Base-by-base conservation (phyloP, 2,797 vertebrate genomes). In the Echeneis naucrates region DNA sequence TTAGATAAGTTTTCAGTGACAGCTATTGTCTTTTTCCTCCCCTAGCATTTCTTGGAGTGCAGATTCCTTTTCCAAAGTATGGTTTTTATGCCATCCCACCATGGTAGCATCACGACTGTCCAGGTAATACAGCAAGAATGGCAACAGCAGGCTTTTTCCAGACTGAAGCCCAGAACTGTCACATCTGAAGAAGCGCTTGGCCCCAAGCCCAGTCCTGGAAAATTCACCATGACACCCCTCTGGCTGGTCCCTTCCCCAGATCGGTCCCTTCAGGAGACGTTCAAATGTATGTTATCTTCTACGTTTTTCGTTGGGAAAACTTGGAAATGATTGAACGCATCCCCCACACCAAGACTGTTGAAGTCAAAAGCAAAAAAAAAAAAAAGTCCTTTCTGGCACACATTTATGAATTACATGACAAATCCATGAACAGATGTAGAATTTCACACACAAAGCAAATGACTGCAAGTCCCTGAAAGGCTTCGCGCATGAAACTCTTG, bases 121-220 rank as follows among this genome's bases (percentile, higher is more conserved):
- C 74, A 77, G 83, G 87, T 89, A 81, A 86, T 82, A 65, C 45
- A 24, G 75, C 77, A 50, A 87, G 85, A 91, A 87, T 77, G 82
- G 82, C 86, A 87, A 83, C 84, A 90, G 90, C 86, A 85, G 89
- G 82, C 79, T 86, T 71, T 71, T 86, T 88, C 65, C 87, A 84
- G 83, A 89, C 78, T 77, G 62, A 87, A 85, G 74, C 81, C 81
- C 85, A 80, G 70, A 88, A 82, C 82, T 92, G 92, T 90, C 92
- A 91, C 72, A 78, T 88, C 73, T 83, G 86, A 90, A 65, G 68
- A 87, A 70, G 67, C 80, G 76, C 81, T 80, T 91, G 89, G 87
- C 87, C 79, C 53, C 33, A 17, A 83, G 87, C 91, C 91, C 73
- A 78, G 81, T 69, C 33, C 38, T 76, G 80, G 80, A 90, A 85